A percentile compares a stretch with the other conserved stretches of the same genome.
phyloP scores from a whole-genome alignment of 2,888 invertebrate genomes.

The Neuroscelio doddi region DNA sequence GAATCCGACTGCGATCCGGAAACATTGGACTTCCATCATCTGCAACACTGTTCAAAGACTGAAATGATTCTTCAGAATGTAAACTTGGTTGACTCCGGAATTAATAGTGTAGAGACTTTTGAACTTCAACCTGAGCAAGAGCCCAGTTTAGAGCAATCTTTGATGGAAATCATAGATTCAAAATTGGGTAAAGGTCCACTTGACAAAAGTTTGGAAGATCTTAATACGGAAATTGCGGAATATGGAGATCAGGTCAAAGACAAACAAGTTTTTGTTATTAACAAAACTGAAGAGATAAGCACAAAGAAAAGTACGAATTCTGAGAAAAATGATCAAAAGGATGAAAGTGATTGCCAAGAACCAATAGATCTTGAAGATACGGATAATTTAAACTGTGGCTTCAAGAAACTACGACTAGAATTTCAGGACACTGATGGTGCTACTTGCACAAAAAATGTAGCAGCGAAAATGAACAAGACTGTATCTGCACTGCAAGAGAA shows the following conservation, averaged over 20 bases:
- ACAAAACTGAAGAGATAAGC: neutral
- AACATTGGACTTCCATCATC: slow-evolving; percentile 57
- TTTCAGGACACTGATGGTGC: slow-evolving; percentile 30
- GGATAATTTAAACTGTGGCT: slow-evolving; percentile 47
- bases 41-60: slow-evolving; percentile 13
- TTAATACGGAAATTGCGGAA: slow-evolving; percentile 46
- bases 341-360: slow-evolving; percentile 1
- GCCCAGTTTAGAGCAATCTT: slow-evolving; percentile 66
- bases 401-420: slow-evolving; percentile 60
- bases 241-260: slow-evolving; percentile 17
- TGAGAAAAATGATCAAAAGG: too few relatives aligned
- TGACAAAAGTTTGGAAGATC: slow-evolving; percentile 53
- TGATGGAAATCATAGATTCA: slow-evolving; percentile 68
- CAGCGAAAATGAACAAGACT: slow-evolving; percentile 53
- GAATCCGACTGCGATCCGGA: slow-evolving; percentile 63
- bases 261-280: neutral
- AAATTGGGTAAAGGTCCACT: slow-evolving; percentile 61
- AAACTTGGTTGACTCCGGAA: slow-evolving; percentile 67
- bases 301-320: neutral
- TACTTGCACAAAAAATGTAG: slow-evolving; percentile 41
- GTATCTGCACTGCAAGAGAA: slow-evolving; percentile 57
- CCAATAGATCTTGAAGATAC: slow-evolving; percentile 47
- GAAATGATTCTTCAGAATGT: slow-evolving; percentile 52
- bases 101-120: slow-evolving; percentile 70
- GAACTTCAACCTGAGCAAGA: slow-evolving; percentile 65